Conservation (phyloP, 2,888 invertebrate genomes). For the Acrocyrtus sp. region DNA sequence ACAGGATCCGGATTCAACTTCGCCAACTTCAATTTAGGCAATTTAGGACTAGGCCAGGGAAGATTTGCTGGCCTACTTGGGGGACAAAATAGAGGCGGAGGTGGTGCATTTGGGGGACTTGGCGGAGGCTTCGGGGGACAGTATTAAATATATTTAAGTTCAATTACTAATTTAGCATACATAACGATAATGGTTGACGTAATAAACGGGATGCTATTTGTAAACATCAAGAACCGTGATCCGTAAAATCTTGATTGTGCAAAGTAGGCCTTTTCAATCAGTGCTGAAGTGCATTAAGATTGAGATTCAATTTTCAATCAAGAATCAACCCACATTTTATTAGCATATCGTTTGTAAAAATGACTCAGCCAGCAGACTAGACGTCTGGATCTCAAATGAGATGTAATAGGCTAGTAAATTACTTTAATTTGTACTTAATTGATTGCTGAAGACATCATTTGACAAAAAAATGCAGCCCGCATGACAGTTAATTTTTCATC, state of each 20-base stretch:
- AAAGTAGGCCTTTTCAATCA: no score
- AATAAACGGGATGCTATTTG: background rate
- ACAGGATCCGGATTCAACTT: conserved; percentile 10
- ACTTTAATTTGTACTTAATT: no score
- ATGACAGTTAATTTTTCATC: no score
- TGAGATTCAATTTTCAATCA: no score
- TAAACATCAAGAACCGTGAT: background rate
- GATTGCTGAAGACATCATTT: no score
- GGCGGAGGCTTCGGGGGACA: conserved; percentile 2
- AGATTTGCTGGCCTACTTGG: conserved; percentile 18
- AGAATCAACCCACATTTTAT: background rate
- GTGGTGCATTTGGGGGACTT: conserved; percentile 13
- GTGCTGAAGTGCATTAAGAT: no score
- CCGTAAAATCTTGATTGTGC: background rate
- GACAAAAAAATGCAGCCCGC: no score
- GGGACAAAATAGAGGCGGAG: background rate
- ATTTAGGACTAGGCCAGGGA: conserved; percentile 7
- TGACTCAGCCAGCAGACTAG: no score
- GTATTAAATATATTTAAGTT: conserved; percentile 20
- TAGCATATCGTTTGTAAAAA: no score
- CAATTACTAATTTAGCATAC: background rate
- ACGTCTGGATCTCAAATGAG: no score
- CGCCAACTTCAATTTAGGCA: conserved; percentile 1
- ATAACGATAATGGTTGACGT: background rate
- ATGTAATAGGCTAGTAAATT: no score